Conservation (phyloP, 2,888 invertebrate genomes). For the Caenorhabditis plicata region DNA sequence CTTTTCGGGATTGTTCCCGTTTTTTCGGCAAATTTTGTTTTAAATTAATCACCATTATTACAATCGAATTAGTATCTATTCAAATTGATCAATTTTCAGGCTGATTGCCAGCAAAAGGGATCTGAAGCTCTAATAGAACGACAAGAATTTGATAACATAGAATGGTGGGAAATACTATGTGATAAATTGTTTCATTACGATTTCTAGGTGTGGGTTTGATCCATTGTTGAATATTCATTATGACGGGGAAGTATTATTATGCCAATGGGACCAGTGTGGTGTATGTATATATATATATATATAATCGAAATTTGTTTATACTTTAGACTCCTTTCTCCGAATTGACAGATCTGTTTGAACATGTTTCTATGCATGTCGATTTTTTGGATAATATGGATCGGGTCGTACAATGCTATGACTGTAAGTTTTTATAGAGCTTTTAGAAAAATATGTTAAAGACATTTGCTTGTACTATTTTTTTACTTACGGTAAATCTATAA, state of each 20-base stretch:
- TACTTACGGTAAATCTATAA: too few species aligned
- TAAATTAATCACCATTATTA: background rate
- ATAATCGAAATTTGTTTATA: background rate
- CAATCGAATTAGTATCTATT: background rate
- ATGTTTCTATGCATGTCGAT: conserved; percentile 37
- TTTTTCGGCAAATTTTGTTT: too few species aligned
- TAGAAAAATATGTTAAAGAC: too few species aligned
- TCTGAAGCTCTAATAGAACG: conserved; percentile 29
- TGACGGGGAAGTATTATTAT: conserved; percentile 43
- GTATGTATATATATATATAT: conserved; percentile 8
- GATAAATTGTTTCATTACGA: too few species aligned
- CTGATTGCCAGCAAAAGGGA: conserved; percentile 41
- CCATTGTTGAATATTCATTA: conserved; percentile 28
- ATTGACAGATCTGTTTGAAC: conserved; percentile 35
- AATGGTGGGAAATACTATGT: too few species aligned
- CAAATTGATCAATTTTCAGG: conserved; percentile 10
- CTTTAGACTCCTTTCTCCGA: conserved; percentile 32
- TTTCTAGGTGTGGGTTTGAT: conserved; percentile 42
- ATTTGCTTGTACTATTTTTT: too few species aligned
- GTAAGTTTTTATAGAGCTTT: too few species aligned
- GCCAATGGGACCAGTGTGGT: conserved; percentile 46
- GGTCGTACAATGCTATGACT: conserved; percentile 14
- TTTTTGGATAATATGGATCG: conserved; percentile 14
- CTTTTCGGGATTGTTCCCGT: too few species aligned
- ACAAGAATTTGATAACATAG: conserved; percentile 15